Evolutionary conservation across 1,140 invertebrate species (phyloP), one percentile per base, ranked within the genome.

Genomic region (Drosophila dunni): DNA sequence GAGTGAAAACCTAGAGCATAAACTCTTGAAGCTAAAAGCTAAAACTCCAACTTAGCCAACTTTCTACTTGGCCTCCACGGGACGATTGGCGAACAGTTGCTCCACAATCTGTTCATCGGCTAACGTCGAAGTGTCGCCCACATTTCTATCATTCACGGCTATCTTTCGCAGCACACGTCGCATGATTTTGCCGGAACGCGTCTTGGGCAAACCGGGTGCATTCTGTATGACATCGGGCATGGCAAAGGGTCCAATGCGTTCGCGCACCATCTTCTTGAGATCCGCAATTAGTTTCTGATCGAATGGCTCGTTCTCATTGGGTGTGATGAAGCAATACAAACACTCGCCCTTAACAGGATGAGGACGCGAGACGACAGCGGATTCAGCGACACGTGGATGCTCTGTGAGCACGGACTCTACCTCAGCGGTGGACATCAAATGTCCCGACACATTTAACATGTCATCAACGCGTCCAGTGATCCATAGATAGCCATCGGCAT

Each of bases 141-240:
- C 95, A 77, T 99, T 95, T 36, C 93, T 93, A 80, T 98, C 97
- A 45, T 97, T 97, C 0, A 96, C 93, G 0, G 98, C 98, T 9
- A 99, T 96, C 94, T 99, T 99, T 53, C 98, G 94, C 33, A 99
- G 93, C 56, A 99, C 96, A 75, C 99, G 94, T 46, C 99, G 94
- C 97, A 99, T 99, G 48, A 99, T 99, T 93, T 99, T 99, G 3
- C 99, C 99, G 1, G 98, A 99, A 42, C 98, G 94, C 0, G 99
- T 99, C 93, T 99, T 99, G 0, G 99, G 98, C 56, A 99, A 93
- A 1, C 95, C 96, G 4, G 97, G 97, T 2, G 98, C 98, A 88
- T 97, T 94, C 81, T 99, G 98, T 46, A 99, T 96, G 5, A 97
- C 95, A 88, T 99, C 99, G 0, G 99, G 99, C 90, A 97, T 95